These are phyloP conservation scores for Pectinophora gossypiella DNA, from an alignment of 1,140 invertebrate species.

Conservation along the genomic window DNA sequence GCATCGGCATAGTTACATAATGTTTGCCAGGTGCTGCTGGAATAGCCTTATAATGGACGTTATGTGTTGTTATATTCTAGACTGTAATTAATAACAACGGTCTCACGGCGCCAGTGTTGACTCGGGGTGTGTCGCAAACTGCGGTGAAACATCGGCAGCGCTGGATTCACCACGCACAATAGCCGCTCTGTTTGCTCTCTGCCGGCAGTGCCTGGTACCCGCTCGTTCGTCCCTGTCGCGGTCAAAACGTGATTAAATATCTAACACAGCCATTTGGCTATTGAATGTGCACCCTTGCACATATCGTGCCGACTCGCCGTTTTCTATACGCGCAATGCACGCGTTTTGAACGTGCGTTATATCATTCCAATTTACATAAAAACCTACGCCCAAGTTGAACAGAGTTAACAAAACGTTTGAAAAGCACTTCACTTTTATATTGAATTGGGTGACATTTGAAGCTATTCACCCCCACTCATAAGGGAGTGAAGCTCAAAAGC, in stretches of 20 bases:
- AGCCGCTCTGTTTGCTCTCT: slow-evolving; percentile 37
- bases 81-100: slow-evolving; percentile 30
- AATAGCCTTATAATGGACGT: background rate
- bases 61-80: slow-evolving; percentile 3
- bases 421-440: no score
- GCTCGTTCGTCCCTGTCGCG: slow-evolving; percentile 19
- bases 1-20: slow-evolving; percentile 1
- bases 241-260: slow-evolving; percentile 52
- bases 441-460: no score
- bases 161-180: slow-evolving; percentile 44
- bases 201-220: background rate
- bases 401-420: no score
- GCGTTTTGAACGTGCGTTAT: no score
- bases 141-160: slow-evolving; percentile 37
- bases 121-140: slow-evolving; percentile 40
- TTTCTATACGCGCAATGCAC: no score
- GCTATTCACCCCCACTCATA: no score
- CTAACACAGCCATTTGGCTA: slow-evolving; percentile 18
- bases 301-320: no score
- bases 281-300: no score
- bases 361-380: no score
- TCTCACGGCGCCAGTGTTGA: slow-evolving; percentile 41
- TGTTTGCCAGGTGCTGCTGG: background rate
- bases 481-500: background rate
- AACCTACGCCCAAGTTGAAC: no score